phyloP scores from a whole-genome alignment of 2,113 vertebrate species.

The Camelus dromedarius region DNA sequence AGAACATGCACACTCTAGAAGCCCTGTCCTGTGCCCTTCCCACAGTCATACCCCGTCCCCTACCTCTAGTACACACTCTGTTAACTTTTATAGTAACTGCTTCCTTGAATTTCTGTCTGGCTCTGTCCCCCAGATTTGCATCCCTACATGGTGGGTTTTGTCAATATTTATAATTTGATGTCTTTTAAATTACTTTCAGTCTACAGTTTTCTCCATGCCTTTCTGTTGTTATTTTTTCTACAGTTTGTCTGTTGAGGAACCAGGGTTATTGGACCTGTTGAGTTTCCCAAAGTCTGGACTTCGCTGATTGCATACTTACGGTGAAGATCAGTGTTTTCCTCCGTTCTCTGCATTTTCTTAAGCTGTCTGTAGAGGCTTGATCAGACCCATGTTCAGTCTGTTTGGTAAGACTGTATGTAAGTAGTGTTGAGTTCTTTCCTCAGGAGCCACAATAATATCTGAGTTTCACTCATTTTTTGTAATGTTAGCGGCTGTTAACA shows the following conservation, averaged over 20 bases:
- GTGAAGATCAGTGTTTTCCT: background rate
- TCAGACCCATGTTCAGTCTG: background rate
- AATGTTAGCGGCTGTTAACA: background rate
- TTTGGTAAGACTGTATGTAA: too few relatives aligned
- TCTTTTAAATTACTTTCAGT: background rate
- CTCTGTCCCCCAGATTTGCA: background rate
- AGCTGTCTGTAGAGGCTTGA: background rate
- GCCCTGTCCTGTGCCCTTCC: background rate
- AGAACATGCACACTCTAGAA: background rate
- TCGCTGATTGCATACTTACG: background rate
- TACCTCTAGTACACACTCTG: too few relatives aligned
- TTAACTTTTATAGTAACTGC: rapidly evolving
- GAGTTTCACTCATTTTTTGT: background rate
- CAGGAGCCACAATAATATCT: background rate
- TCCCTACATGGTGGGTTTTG: background rate
- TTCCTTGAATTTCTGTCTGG: background rate
- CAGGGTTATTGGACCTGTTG: background rate
- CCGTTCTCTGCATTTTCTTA: background rate
- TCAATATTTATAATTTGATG: background rate
- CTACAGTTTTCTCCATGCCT: background rate
- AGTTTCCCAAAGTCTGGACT: background rate
- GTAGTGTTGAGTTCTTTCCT: background rate
- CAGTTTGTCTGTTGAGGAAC: background rate
- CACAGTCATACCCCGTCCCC: background rate
- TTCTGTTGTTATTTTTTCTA: background rate